Evolutionary conservation across 2,797 vertebrate species (phyloP), one percentile per base, ranked within the genome.

Genomic region (Pogonophryne albipinna): DNA sequence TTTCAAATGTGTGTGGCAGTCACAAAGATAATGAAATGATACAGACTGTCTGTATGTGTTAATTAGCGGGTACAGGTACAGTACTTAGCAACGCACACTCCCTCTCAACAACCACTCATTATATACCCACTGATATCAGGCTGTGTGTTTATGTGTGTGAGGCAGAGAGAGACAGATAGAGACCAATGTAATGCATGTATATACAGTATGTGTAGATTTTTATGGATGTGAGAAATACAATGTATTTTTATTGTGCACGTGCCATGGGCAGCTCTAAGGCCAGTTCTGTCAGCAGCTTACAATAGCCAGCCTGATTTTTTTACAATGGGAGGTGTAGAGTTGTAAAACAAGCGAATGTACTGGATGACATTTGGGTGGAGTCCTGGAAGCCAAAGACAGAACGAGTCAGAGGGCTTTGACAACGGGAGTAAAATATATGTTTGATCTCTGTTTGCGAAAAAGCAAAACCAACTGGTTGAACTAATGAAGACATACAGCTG

Each of bases 281-380:
- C 41, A 34, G 71, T 70, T 85, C 84, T 67, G 80, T 73, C 78
- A 89, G 82, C 79, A 76, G 87, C 69, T 79, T 56, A 80, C 86
- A 91, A 92, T 89, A 79, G 47, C 62, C 49, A 74, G 74, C 16
- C 66, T 64, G 70, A n/a, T 64, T 90, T 61, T 61, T 93, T 93
- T 92, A 91, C 82, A 93, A 85, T 86, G 77, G 86, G 80, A 93
- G 88, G 88, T 91, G 87, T 84, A 86, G 84, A 92, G 84, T 86
- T 82, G 71, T 92, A 89, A 89, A 93, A 87, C 45, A 58, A 79
- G 86, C 80, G 76, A 91, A 72, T 71, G 56, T 78, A 58, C 83
- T 85, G 56, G 83, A 82, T 74, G 59, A 67, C 64, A 76, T 79
- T 83, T 83, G 59, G 84, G 83, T 71, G 67, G 60, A 74, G 79